Evolutionary conservation across 1,140 invertebrate species (phyloP), one percentile per base, ranked within the genome.

Genomic region (Ladona fulva): DNA sequence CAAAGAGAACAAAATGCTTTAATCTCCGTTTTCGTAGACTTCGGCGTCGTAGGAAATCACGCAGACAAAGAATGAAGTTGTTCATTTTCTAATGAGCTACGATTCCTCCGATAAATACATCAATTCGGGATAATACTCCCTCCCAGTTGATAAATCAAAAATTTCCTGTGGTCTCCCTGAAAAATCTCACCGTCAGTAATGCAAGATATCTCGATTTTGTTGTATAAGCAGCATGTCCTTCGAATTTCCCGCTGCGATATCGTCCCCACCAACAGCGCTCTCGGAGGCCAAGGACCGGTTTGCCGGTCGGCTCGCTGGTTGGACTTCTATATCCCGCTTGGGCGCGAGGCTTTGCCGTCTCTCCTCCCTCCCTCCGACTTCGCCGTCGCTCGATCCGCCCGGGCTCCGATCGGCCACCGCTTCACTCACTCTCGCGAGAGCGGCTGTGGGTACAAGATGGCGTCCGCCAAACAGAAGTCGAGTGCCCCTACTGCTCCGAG

Each of bases 401-500:
- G 52, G 52, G 52, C 52, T 52, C 10, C 44, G 44, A 52, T 52
- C 10, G 44, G 10, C 44, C 44, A 11, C 44, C 44, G 44, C 44
- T 22, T 66, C 52, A 66, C 52, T 66, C 52, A 66, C n/a, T 66
- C 52, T 66, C 52, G 52, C n/a, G 52, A 66, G 52, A 66, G 52
- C 52, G 52, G 52, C 52, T 66, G 52, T 66, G 52, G 52, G 52
- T 66, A 66, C 52, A 66, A 66, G 52, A 66, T 66, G 52, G 52
- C 52, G 52, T 19, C 52, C n/a, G 52, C 52, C 16, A 66, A 66
- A 22, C 52, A 16, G 52, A 66, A 66, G 52, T 66, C 52, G 52
- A 66, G 52, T 66, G 52, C 52, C 52, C 52, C 52, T 22, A 19
- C 52, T 16, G 52, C 52, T 66, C 52, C 52, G 52, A 66, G 52